These are phyloP conservation scores for Fistularia tabacaria DNA, from an alignment of 2,797 vertebrate species.

Conservation along the genomic window DNA sequence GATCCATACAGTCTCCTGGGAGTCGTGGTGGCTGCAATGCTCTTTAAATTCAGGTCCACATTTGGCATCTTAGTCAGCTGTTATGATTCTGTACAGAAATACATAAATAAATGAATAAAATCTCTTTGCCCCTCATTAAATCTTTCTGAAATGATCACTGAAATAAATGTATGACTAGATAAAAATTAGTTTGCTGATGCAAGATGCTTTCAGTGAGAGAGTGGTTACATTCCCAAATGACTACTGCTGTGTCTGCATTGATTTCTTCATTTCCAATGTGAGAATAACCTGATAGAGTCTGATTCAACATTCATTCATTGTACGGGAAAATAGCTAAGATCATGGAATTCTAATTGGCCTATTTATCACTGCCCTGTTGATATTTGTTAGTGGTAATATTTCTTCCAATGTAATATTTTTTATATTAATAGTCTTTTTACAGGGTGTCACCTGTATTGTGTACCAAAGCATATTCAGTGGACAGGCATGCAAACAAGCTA, in stretches of 20 bases:
- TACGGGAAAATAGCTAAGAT: too few relatives aligned
- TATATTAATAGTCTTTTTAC: too few relatives aligned
- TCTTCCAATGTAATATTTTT: too few relatives aligned
- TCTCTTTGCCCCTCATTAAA: slow-evolving; percentile 34
- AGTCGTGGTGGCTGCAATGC: slow-evolving; percentile 11
- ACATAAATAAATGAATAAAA: slow-evolving; percentile 25
- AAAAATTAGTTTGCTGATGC: slow-evolving; percentile 1
- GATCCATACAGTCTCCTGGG: slow-evolving; percentile 23
- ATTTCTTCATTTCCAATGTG: background rate
- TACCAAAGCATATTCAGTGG: too few relatives aligned
- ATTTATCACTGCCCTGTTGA: too few relatives aligned
- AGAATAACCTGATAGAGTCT: background rate
- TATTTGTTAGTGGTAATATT: too few relatives aligned
- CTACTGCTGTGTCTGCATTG: background rate
- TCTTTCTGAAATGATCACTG: slow-evolving; percentile 3
- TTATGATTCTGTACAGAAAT: slow-evolving; percentile 17
- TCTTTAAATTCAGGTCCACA: slow-evolving; percentile 22
- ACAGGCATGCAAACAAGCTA: too few relatives aligned
- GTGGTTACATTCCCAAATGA: slow-evolving; percentile 12
- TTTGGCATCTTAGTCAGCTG: slow-evolving; percentile 38
- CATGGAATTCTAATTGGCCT: too few relatives aligned
- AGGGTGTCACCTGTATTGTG: too few relatives aligned
- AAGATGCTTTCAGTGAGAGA: slow-evolving; percentile 2
- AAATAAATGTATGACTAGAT: slow-evolving; percentile 20
- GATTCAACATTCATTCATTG: too few relatives aligned